These are phyloP conservation scores for Mesitornis unicolor DNA, from an alignment of 2,113 vertebrate genomes.

Conservation along the genomic window DNA sequence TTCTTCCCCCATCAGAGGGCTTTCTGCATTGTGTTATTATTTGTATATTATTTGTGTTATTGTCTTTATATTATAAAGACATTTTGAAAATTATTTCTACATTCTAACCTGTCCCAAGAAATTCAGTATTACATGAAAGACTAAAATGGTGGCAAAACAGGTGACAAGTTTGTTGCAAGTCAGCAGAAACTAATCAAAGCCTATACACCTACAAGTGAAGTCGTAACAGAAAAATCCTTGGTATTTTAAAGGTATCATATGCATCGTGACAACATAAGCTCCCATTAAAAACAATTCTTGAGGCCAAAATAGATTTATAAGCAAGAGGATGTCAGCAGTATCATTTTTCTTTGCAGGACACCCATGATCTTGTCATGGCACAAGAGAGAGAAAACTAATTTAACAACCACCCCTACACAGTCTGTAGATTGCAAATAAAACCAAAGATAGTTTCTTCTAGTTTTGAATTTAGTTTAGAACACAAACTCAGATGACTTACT, in stretches of 20 bases:
- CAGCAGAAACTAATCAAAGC: neutral
- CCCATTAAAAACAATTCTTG: neutral
- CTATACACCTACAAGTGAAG: neutral
- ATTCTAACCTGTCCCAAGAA: neutral
- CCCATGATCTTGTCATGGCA: fast-evolving
- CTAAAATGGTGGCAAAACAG: neutral
- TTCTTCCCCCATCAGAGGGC: neutral
- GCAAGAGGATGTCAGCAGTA: neutral
- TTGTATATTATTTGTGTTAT: too few relatives aligned
- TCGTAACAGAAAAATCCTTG: neutral
- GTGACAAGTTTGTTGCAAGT: neutral
- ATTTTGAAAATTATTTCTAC: neutral
- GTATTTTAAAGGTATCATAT: neutral
- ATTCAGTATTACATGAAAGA: neutral
- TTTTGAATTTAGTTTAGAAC: neutral
- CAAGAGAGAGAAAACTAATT: neutral
- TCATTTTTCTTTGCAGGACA: neutral
- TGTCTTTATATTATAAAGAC: too few relatives aligned
- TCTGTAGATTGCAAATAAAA: neutral
- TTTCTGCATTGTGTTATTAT: neutral
- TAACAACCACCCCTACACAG: neutral
- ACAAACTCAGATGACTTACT: neutral
- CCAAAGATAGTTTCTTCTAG: neutral
- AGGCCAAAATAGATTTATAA: neutral
- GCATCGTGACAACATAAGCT: neutral